Conservation (phyloP, 1,140 invertebrate genomes). For the Cyrtorhinus lividipennis region DNA sequence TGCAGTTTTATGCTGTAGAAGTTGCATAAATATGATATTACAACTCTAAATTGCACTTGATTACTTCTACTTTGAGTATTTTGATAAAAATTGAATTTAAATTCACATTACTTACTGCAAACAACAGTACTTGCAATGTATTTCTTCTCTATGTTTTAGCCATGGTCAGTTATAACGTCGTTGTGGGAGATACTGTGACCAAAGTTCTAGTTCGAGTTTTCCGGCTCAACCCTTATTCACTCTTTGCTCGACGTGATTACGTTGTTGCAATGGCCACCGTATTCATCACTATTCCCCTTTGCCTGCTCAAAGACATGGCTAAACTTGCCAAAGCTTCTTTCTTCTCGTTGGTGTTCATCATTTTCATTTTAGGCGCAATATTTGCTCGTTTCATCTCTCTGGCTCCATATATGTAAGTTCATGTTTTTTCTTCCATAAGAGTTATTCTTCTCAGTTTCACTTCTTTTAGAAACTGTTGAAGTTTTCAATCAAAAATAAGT, state of each 20-base stretch:
- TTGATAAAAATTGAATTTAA: too few species aligned
- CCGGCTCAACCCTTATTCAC: slow-evolving; percentile 37
- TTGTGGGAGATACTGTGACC: slow-evolving; percentile 76
- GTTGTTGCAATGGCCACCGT: slow-evolving; percentile 62
- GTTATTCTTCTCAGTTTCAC: too few species aligned
- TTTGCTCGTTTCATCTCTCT: slow-evolving; percentile 45
- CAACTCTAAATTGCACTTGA: too few species aligned
- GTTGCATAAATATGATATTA: too few species aligned
- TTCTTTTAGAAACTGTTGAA: too few species aligned
- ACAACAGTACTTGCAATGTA: too few species aligned
- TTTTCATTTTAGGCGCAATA: slow-evolving; percentile 57
- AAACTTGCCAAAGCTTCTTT: slow-evolving; percentile 65
- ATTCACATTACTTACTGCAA: too few species aligned
- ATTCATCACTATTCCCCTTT: slow-evolving; percentile 63
- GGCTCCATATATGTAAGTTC: slow-evolving; percentile 43
- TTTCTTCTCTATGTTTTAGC: too few species aligned
- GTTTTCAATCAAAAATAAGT: neutral
- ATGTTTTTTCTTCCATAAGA: too few species aligned
- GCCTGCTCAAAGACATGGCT: slow-evolving; percentile 65
- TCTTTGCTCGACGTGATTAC: slow-evolving; percentile 54
- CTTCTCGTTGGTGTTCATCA: slow-evolving; percentile 58
- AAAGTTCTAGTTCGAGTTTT: slow-evolving; percentile 59
- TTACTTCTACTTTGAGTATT: too few species aligned
- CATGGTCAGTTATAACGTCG: slow-evolving; percentile 83
- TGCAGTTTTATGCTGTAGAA: too few species aligned